Base-by-base conservation (phyloP, 1,140 invertebrate species). In the Ceratina australensis region DNA sequence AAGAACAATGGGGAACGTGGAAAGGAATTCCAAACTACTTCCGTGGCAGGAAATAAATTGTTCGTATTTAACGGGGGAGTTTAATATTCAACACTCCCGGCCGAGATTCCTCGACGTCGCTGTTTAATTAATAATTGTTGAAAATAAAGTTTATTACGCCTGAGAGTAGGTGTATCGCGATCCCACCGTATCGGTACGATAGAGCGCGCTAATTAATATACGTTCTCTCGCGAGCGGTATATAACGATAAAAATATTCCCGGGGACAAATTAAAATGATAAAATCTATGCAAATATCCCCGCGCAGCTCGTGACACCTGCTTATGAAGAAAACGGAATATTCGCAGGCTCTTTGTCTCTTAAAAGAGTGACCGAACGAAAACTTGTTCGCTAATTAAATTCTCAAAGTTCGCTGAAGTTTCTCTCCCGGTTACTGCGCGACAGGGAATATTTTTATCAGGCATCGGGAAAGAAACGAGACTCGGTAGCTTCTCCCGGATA, bases 321-420 rank as follows among this genome's bases (percentile, higher is more conserved):
- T 42, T 42, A 42, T 10, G 33, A 10, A 7, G 33, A 42, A 10
- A 42, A 10, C 33, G 33, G 33, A 54, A 54, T n/a, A 54, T 54
- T 54, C 52, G 52, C 52, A 4, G 47, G 52, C 15, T 54, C n/a
- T 54, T n/a, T 54, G n/a, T 54, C 52, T 13, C 16, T 54, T 54
- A n/a, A 54, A n/a, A n/a, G 52, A 54, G 33, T 42, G 33, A 42
- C 33, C 52, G 52, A 54, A 54, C 52, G 52, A 54, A 54, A n/a
- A n/a, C 28, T 64, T n/a, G 24, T 18, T 28, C n/a, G 2, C 26
- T 61, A 61, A 61, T 61, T 61, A 61, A 33, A 61, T 33, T 26
- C 10, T 28, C 7, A 28, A 61, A 42, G 12, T 13, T 20, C 18
- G 10, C 7, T 20, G 24, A 28, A 63, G 33, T 10, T 63, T 42